Percentiles rank a stretch among this genome's conserved stretches.
Evolutionary conservation across 2,888 invertebrate genomes (phyloP).

Genomic region (Ypsolopha scabrella): DNA sequence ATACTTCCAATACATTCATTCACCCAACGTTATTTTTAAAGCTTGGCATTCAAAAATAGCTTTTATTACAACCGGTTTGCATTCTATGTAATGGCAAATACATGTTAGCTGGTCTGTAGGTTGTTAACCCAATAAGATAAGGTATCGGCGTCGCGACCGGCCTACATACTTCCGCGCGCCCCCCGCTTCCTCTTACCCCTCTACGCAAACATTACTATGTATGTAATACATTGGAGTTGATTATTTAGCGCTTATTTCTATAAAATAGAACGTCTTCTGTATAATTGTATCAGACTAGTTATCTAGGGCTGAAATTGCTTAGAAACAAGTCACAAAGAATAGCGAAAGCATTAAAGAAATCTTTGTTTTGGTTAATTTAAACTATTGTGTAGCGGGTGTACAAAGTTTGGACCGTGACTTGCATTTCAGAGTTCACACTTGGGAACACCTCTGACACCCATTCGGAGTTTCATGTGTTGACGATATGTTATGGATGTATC

Average conservation of each 20-base stretch:
- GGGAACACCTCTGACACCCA: too few species aligned
- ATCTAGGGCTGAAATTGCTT: background rate
- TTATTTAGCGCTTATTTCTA: background rate
- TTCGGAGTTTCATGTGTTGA: too few species aligned
- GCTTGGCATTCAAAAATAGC: background rate
- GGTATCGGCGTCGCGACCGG: constrained; percentile 49
- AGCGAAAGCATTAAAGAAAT: too few species aligned
- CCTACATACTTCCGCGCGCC: constrained; percentile 60
- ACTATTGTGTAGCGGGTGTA: too few species aligned
- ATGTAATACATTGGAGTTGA: background rate
- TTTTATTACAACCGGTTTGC: background rate
- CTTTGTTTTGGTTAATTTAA: too few species aligned
- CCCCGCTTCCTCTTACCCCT: background rate
- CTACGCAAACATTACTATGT: background rate
- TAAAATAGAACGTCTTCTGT: constrained; percentile 1
- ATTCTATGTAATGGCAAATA: background rate
- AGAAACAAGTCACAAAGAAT: too few species aligned
- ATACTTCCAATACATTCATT: constrained; percentile 2
- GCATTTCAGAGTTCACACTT: too few species aligned
- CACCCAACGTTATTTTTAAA: background rate
- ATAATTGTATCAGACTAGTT: background rate
- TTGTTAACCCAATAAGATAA: constrained; percentile 65
- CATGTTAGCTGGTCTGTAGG: constrained; percentile 35
- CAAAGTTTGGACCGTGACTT: too few species aligned
- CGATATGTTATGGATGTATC: too few species aligned